Base-by-base conservation (phyloP, 1,140 invertebrate genomes). In the Pissodes strobi region DNA sequence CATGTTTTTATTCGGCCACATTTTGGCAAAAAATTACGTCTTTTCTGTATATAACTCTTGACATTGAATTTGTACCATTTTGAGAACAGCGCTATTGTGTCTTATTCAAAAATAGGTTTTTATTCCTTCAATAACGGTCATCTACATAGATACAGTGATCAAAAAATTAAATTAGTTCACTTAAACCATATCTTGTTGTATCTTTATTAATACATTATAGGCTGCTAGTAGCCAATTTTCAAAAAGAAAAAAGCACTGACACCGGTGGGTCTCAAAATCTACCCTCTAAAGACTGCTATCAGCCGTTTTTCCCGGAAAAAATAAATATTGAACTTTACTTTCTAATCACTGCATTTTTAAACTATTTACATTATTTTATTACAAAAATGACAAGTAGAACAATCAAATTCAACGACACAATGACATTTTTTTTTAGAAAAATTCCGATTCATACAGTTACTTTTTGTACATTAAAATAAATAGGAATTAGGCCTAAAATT, bases 41-140 rank as follows among this genome's bases (percentile, higher is more conserved):
- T 45, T 61, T 39, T 49, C 19, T 23, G 1, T 59, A 22, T 61
- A 64, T 27, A 57, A 27, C 10, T 59, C 48, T 65, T 45, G 63
- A 65, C 55, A 58, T 64, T 59, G 62, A 65, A 64, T 64, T 64
- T 64, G 62, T 64, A 64, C 62, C 62, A 64, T 64, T 60, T 61
- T 55, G 39, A 55, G 39, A 63, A 63, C 60, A 63, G 38, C 62
- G n/a, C 62, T 64, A 57, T 64, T 64, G 52, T 43, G 22, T 55
- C 21, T 63, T 63, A 48, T 48, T 58, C 38, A 64, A 64, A 64
- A 64, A 64, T 64, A 64, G 52, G 46, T 46, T 45, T 13, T 17
- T 55, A 53, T 45, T 30, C 25, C 23, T 55, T 51, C n/a, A 49
- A 49, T 38, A 51, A 60, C 58, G 56, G 56, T 43, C 15, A 38